Base-by-base conservation (phyloP, 2,888 invertebrate species). In the Rhagium mordax region DNA sequence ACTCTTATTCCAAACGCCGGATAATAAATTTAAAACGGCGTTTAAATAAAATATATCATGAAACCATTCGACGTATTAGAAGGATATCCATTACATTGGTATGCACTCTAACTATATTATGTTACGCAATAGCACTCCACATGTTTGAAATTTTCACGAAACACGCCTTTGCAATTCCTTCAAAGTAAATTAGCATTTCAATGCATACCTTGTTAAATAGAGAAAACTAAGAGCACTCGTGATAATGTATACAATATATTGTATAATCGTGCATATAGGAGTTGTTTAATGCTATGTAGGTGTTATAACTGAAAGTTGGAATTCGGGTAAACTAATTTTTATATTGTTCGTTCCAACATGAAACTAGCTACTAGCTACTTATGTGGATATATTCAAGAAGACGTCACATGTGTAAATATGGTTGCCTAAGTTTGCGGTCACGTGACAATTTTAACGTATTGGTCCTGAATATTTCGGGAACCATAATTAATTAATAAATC, bases 111-210 rank as follows among this genome's bases (percentile, higher is more conserved):
- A n/a, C 55, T 24, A 55, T 55, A 55, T 55, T 15, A 55, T n/a
- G 41, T 41, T 41, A 41, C n/a, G 41, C 41, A 41, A 41, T 41
- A 41, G n/a, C n/a, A 41, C 41, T 41, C 4, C 41, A 15, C 41
- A 41, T 41, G 41, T 41, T 41, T n/a, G 41, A 41, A 51, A 51
- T 51, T 51, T 18, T 51, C 51, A 51, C 20, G 20, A 51, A 51
- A 51, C 20, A 51, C 51, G 41, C 13, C 41, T 41, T 41, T n/a
- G 41, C 41, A 41, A 41, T 41, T 41, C 41, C n/a, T 41, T 41
- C 41, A 41, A 41, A 41, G n/a, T 41, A 41, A 41, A 41, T 41
- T 41, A 41, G 41, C 41, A 41, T 41, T n/a, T n/a, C 41, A 41
- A 41, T 41, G 41, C 13, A 41, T 41, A 41, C 13, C n/a, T n/a